Percentiles rank a stretch among this genome's conserved stretches.
Conservation (phyloP, 2,888 invertebrate species). For the Polietes domitor region DNA sequence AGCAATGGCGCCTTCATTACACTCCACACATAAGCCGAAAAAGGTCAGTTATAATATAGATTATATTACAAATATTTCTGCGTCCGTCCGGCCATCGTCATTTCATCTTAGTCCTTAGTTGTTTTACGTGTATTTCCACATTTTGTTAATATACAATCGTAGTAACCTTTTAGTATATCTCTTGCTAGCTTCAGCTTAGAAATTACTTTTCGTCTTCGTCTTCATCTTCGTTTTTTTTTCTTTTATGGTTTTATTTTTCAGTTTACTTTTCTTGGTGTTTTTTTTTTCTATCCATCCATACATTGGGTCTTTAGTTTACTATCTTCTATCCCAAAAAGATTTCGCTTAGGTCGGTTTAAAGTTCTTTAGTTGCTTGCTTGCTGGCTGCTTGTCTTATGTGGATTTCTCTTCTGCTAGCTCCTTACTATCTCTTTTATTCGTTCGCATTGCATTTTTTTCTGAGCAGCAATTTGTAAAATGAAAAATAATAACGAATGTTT, state of each 20-base stretch:
- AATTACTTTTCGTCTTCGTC: conserved; percentile 8
- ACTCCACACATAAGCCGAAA: conserved; percentile 10
- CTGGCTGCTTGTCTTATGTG: neutral
- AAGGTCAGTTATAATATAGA: conserved; percentile 53
- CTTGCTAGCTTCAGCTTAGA: neutral
- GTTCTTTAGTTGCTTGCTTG: conserved; percentile 15
- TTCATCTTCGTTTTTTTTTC: neutral
- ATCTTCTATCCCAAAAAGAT: neutral
- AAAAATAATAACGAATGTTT: conserved; percentile 3
- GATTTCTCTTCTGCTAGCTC: neutral
- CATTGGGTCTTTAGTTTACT: neutral
- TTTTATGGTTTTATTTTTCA: neutral
- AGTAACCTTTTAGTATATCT: no score
- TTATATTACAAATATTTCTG: conserved; percentile 35
- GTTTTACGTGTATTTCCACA: neutral
- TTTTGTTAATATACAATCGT: neutral
- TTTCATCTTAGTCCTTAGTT: neutral
- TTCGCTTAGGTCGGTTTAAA: conserved; percentile 11
- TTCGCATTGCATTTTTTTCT: neutral
- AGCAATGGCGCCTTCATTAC: neutral
- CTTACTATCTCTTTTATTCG: neutral
- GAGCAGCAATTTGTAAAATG: conserved; percentile 6
- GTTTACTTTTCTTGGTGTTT: neutral
- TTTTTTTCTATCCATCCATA: neutral
- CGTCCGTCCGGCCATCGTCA: no score